Evolutionary conservation across 2,888 invertebrate species (phyloP), one percentile per base, ranked within the genome.

Genomic region (Latrodectus elegans): DNA sequence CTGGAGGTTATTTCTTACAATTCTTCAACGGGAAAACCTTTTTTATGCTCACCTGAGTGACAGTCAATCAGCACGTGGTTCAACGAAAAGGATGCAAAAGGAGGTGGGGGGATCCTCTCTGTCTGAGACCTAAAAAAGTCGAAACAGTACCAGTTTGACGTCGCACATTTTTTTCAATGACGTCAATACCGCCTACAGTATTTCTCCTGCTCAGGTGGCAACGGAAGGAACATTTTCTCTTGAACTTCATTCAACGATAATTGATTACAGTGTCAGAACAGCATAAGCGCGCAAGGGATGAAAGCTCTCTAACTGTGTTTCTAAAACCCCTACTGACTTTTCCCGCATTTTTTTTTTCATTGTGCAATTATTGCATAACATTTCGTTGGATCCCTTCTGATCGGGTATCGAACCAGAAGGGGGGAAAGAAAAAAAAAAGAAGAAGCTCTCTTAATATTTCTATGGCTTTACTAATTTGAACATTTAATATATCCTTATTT

Each of bases 121-220:
- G 15, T 10, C 9, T 38, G 26, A 60, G 38, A 22, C 68, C 68
- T 49, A 75, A 70, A 53, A 68, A 74, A 71, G 49, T n/a, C 53
- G 70, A 83, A 75, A 52, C 68, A 68, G 49, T 14, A 17, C 49
- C 75, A 49, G 83, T 72, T 72, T 53, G 76, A 71, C 83, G 76
- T 64, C 60, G 70, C 26, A 52, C 52, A 81, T 68, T 74, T 65
- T 53, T 65, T 72, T 14, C 64, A 38, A 10, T 84, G 84, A 84
- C 84, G 84, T 84, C 84, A 79, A 68, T 79, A 15, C 84, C 84
- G 68, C 84, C 84, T 78, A 79, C 78, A 68, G 64, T 26, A 73
- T 79, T 79, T 78, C 74, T 68, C 9, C 64, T 9, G 8, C 76
- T 84, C 84, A 79, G 84, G 84, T 84, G 79, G 84, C 78, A 84